Evolutionary conservation across 2,797 vertebrate species (phyloP), one percentile per base, ranked within the genome.

Genomic region (Tragopan temminckii): DNA sequence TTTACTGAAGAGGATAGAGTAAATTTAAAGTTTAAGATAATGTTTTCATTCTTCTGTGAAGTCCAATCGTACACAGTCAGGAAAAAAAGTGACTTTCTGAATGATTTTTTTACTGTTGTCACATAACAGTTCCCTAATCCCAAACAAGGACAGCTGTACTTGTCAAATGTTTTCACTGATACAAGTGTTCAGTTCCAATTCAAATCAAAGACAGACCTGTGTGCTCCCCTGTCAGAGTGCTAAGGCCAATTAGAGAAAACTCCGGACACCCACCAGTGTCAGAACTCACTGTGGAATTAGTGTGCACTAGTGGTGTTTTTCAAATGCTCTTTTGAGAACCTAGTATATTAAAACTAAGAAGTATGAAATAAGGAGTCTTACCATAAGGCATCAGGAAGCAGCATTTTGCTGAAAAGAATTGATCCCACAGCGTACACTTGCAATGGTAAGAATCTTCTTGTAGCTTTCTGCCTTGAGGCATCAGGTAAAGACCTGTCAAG

Each of bases 201-300:
- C 91, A 93, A 93, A 91, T 75, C 88, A 88, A 93, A 96, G 67
- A 50, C 63, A 93, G 70, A 85, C 67, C 59, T 76, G 8, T 70
- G 64, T 87, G 81, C 46, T 93, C 55, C 72, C 21, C 67, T 91
- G 91, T 87, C 91, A 94, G 42, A 91, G 83, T 79, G 70, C 77
- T 92, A 94, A 81, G 77, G 85, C 89, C 89, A 96, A 88, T 93
- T 92, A 94, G 63, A 83, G 66, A 78, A 53, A 84, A 7, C 25
- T 84, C 43, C 52, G 84, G 59, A 86, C n/a, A 71, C 14, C 42
- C n/a, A 74, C 33, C 18, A 66, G 36, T 75, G 31, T 23, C 76
- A 87, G 19, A 90, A 68, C 8, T 77, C 36, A 35, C 33, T 68
- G 48, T 80, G 52, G 68, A 93, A 89, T 82, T 77, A 84, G 19